A percentile compares a stretch with the other conserved stretches of the same genome.
Conservation (phyloP, 1,140 invertebrate species). For the Andricus grossulariae region DNA sequence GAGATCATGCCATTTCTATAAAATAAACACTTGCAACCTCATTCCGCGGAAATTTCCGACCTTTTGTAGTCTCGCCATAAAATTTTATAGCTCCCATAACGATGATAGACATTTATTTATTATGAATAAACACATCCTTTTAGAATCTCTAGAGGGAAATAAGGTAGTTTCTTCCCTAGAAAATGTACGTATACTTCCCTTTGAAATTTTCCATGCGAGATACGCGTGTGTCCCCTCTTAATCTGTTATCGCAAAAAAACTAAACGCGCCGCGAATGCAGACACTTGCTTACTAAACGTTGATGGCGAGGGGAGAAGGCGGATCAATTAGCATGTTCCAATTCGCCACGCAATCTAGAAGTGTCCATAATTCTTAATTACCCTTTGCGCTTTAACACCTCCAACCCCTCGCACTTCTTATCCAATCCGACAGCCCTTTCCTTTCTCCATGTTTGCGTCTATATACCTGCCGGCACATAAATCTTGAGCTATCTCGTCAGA, state of each 20-base stretch:
- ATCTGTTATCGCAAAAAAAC: neutral
- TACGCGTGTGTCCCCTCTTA: neutral
- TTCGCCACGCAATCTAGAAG: constrained; percentile 4
- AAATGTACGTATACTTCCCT: neutral
- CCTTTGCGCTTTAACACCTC: neutral
- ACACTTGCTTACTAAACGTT: constrained; percentile 11
- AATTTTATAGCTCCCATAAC: neutral
- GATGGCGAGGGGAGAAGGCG: neutral
- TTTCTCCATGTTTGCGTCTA: neutral
- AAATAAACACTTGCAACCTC: too few relatives aligned
- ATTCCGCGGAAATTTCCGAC: neutral
- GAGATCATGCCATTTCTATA: too few relatives aligned
- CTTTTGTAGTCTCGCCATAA: neutral
- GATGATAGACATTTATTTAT: neutral
- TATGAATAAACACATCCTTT: neutral
- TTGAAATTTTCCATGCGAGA: neutral
- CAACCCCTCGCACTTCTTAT: neutral
- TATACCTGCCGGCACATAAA: neutral
- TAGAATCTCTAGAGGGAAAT: neutral
- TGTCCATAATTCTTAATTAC: constrained; percentile 30
- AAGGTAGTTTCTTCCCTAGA: neutral
- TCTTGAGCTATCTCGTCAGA: constrained; percentile 23
- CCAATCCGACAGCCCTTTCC: neutral
- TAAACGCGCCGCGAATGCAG: neutral
- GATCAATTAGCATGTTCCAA: constrained; percentile 16